Conservation (phyloP, 2,888 invertebrate genomes). For the Aphidoletes aphidimyza region DNA sequence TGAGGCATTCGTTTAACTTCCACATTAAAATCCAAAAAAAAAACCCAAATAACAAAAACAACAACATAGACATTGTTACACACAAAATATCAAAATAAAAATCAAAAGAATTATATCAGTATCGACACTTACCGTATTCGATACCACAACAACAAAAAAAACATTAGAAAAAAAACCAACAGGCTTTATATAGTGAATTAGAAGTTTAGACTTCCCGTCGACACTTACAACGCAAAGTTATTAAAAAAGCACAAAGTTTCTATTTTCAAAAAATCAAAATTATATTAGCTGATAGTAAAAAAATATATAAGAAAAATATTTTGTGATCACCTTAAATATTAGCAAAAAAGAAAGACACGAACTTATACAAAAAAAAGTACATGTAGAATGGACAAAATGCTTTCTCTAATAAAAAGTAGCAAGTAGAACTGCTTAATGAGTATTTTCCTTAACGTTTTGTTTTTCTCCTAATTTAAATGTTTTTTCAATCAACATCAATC, state of each 20-base stretch:
- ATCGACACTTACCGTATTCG: no score
- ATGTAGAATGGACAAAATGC: background rate
- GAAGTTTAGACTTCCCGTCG: no score
- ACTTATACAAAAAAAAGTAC: conserved; percentile 29
- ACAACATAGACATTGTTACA: background rate
- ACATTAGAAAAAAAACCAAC: no score
- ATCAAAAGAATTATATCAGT: no score
- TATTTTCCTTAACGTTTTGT: no score
- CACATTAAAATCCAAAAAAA: background rate
- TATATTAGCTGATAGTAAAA: background rate
- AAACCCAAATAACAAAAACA: background rate
- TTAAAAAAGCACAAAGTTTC: background rate
- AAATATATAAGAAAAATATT: conserved; percentile 33
- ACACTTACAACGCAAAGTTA: conserved; percentile 30
- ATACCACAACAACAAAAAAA: no score
- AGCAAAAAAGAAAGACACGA: background rate
- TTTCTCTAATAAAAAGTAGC: background rate
- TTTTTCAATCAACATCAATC: background rate
- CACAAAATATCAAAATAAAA: no score
- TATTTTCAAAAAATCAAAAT: conserved; percentile 7
- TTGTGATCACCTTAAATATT: conserved; percentile 51
- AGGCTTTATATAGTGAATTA: no score
- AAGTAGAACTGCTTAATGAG: no score
- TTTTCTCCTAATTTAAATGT: no score
- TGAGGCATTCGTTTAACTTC: background rate